These are phyloP conservation scores for Notiomystis cincta DNA, from an alignment of 2,113 vertebrate genomes.

Conservation along the genomic window DNA sequence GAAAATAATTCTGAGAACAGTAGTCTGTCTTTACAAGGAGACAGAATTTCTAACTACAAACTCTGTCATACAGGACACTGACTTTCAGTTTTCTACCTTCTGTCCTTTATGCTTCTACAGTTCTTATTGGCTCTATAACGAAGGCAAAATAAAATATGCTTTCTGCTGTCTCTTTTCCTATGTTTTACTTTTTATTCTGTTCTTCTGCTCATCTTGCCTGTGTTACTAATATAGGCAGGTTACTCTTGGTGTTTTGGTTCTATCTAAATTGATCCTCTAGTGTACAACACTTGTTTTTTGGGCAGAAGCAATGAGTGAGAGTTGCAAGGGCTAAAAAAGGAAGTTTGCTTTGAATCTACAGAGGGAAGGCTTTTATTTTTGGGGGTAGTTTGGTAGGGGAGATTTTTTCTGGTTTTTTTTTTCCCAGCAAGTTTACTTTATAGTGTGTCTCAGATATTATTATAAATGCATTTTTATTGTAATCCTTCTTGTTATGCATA, in stretches of 20 bases:
- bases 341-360: not conserved
- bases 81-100: not conserved
- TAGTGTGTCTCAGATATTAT: not conserved
- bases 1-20: not conserved
- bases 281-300: not conserved
- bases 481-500: not conserved
- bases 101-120: not conserved
- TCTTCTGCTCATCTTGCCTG: not conserved
- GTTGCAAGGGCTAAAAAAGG: not conserved
- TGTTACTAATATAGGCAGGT: not conserved
- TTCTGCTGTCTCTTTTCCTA: not conserved
- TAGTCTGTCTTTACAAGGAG: not conserved
- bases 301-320: not conserved
- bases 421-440: not conserved
- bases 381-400: not conserved
- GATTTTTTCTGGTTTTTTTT: too few species aligned
- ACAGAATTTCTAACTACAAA: not conserved
- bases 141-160: not conserved
- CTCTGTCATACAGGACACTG: not conserved
- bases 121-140: not conserved
- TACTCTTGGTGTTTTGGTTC: not conserved
- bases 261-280: not conserved
- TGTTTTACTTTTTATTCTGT: not conserved
- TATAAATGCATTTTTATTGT: not conserved
- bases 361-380: not conserved